Percentiles rank a stretch among this genome's conserved stretches.
Evolutionary conservation across 2,888 invertebrate genomes (phyloP).

Genomic region (Atherix ibis): DNA sequence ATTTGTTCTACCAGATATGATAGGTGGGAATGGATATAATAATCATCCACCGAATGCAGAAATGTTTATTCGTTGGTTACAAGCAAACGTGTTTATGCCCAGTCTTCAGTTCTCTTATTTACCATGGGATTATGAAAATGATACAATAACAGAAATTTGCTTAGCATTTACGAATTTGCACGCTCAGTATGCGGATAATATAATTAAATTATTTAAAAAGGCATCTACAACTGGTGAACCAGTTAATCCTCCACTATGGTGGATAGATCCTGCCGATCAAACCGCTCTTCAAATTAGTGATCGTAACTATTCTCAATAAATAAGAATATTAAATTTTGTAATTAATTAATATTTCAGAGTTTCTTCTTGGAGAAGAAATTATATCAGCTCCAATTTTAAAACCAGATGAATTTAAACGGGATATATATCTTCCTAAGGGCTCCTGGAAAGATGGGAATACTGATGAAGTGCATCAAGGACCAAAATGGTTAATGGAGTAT

Average conservation of each 20-base stretch:
- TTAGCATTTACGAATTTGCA: slow-evolving; percentile 49
- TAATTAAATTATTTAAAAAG: slow-evolving; percentile 44
- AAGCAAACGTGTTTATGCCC: slow-evolving; percentile 61
- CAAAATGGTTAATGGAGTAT: slow-evolving; percentile 44
- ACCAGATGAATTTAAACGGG: slow-evolving; percentile 42
- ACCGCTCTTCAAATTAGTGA: slow-evolving; percentile 43
- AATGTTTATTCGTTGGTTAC: slow-evolving; percentile 56
- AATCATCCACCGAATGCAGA: slow-evolving; percentile 38
- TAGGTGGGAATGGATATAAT: slow-evolving; percentile 46
- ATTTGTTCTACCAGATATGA: slow-evolving; percentile 63
- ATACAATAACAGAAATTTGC: slow-evolving; percentile 42
- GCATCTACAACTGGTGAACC: slow-evolving; percentile 47
- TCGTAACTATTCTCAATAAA: slow-evolving; percentile 29
- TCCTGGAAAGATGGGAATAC: slow-evolving; percentile 50
- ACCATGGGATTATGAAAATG: slow-evolving; percentile 55
- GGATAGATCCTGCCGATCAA: slow-evolving; percentile 53
- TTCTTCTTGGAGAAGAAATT: slow-evolving; percentile 57
- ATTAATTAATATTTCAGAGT: slow-evolving; percentile 40
- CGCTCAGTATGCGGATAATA: slow-evolving; percentile 40
- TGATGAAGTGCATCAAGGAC: slow-evolving; percentile 36
- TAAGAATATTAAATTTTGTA: background rate
- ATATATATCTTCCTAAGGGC: slow-evolving; percentile 63
- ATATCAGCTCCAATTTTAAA: slow-evolving; percentile 62
- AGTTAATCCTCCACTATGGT: slow-evolving; percentile 73
- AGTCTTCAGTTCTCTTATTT: slow-evolving; percentile 59